Evolutionary conservation across 2,888 invertebrate species (phyloP), one percentile per base, ranked within the genome.

Genomic region (Ennomos fuscantarius): DNA sequence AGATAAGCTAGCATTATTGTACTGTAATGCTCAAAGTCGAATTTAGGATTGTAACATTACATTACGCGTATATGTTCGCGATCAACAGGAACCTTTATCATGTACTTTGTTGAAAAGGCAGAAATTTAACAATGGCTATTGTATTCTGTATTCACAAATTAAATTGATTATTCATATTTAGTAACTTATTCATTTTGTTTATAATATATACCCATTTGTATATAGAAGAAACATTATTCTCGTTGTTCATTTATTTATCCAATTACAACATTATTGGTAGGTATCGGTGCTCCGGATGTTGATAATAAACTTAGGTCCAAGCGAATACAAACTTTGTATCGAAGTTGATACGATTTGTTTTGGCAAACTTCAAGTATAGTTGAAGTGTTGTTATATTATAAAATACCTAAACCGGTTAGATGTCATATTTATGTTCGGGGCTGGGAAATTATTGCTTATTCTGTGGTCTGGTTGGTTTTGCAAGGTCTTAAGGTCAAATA

Each of bases 61-160:
- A 24, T 24, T 6, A 24, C 24, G 6, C 24, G 41, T n/a, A n/a
- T 9, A 8, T 24, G 10, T 41, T 24, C 24, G 15, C 3, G 6
- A 6, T 24, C 24, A 24, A 24, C 6, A 24, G 24, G 24, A 6
- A 24, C 24, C 24, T 24, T 24, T 24, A 24, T 15, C 13, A 36
- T 2, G 11, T 36, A 36, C 3, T 36, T 8, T n/a, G 36, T 24
- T 12, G 10, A 37, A 44, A 33, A 24, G 15, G n/a, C 24, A 11
- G 6, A 37, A 51, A 45, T 11, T 24, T 13, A 55, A 48, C 55
- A 55, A 55, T 43, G 48, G 10, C 34, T 32, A 45, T 46, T 53
- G 46, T 42, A 10, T 35, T 6, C 2, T 11, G 11, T 12, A 13
- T 12, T 11, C 8, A 11, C 12, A 33, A 9, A 33, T 11, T 11